Percentiles rank a stretch among this genome's conserved stretches.
Conservation (phyloP, 2,888 invertebrate species). For the Tinea semifulvella region DNA sequence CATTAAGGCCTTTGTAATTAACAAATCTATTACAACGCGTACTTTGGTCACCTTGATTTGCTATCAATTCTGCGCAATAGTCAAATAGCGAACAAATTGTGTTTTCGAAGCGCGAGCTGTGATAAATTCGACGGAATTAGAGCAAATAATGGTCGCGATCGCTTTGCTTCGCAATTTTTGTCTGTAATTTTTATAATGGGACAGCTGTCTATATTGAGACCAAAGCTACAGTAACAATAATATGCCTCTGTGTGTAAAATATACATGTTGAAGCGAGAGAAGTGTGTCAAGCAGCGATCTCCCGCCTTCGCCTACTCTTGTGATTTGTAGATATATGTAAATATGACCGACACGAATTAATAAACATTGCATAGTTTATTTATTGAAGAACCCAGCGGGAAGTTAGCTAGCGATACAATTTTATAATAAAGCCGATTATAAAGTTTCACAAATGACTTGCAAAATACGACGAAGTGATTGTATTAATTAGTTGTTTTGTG, state of each 20-base stretch:
- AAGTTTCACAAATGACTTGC: not conserved
- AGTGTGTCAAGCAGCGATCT: slow-evolving; percentile 3
- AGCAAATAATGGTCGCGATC: too few relatives aligned
- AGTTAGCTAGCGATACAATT: not conserved
- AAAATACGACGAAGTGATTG: not conserved
- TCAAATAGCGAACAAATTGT: too few relatives aligned
- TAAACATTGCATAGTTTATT: slow-evolving; percentile 2
- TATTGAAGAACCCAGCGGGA: not conserved
- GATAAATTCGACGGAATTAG: too few relatives aligned
- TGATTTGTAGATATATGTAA: not conserved
- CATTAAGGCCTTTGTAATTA: too few relatives aligned
- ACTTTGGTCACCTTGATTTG: too few relatives aligned
- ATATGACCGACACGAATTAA: not conserved
- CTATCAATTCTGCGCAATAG: too few relatives aligned
- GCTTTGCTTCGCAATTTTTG: too few relatives aligned
- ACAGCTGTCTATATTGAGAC: too few relatives aligned
- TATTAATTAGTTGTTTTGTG: not conserved
- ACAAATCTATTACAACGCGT: too few relatives aligned
- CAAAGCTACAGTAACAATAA: not conserved
- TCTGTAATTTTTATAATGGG: too few relatives aligned
- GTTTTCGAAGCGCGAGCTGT: too few relatives aligned
- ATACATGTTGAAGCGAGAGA: not conserved
- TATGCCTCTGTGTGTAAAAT: not conserved
- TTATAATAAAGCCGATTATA: not conserved
- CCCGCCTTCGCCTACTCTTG: not conserved